Conservation (phyloP, 2,888 invertebrate species). For the Campopleginae sp. region DNA sequence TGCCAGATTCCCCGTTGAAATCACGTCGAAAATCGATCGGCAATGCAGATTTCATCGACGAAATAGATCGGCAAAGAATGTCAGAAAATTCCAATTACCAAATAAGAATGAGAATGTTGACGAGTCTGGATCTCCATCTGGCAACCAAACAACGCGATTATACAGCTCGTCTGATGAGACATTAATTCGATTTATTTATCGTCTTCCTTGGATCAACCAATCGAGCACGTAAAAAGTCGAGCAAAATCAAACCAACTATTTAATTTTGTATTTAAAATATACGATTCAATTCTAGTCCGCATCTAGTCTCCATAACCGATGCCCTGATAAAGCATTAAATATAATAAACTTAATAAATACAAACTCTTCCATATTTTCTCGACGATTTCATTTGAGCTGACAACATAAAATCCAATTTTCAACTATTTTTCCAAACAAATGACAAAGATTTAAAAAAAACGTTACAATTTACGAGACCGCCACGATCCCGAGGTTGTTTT, state of each 20-base stretch:
- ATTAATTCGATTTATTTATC: slow-evolving; percentile 63
- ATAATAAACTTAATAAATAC: background rate
- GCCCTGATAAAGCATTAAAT: slow-evolving; percentile 22
- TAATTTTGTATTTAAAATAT: background rate
- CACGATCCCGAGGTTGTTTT: background rate
- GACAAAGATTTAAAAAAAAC: background rate
- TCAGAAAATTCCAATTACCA: slow-evolving; percentile 72
- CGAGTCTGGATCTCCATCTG: slow-evolving; percentile 80
- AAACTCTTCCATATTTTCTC: background rate
- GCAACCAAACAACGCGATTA: slow-evolving; percentile 81
- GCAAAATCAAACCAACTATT: slow-evolving; percentile 14
- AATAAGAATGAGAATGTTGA: slow-evolving; percentile 78
- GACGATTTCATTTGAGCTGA: background rate
- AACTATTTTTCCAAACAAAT: too few species aligned
- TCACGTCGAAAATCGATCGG: slow-evolving; percentile 43
- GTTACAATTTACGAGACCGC: background rate
- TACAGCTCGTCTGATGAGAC: slow-evolving; percentile 79
- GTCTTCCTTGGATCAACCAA: slow-evolving; percentile 2
- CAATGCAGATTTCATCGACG: slow-evolving; percentile 33
- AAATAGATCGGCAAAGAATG: slow-evolving; percentile 26
- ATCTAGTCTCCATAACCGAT: slow-evolving; percentile 29
- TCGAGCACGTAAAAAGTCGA: background rate
- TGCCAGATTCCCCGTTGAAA: slow-evolving; percentile 18
- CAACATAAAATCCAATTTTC: too few species aligned
- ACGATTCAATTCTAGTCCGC: slow-evolving; percentile 36